phyloP scores from a whole-genome alignment of 2,888 invertebrate species.

The Synanthedon andrenaeformis region DNA sequence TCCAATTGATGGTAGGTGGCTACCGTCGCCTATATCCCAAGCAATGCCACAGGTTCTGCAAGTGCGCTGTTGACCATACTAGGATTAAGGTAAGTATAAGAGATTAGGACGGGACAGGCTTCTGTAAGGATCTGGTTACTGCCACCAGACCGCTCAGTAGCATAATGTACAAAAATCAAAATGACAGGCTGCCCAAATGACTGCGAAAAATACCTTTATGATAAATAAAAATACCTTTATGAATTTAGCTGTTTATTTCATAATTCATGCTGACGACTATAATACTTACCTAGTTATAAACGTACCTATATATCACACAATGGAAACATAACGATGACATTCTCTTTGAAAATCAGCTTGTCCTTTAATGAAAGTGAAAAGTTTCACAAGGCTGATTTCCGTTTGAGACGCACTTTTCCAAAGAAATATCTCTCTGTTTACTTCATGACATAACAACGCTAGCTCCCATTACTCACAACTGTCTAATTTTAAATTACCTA shows the following conservation, averaged over 20 bases:
- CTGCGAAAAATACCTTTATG: too few species aligned
- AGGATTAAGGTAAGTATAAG: too few species aligned
- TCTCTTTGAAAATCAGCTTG: conserved; percentile 7
- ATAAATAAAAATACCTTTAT: conserved; percentile 3
- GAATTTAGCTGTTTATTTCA: conserved; percentile 48
- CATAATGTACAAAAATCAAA: too few species aligned
- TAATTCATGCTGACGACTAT: conserved; percentile 65
- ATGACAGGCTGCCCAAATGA: too few species aligned
- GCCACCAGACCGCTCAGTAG: too few species aligned
- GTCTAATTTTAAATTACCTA: conserved; percentile 45
- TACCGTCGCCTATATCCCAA: too few species aligned
- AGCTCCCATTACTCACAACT: conserved; percentile 58
- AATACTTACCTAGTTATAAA: conserved; percentile 53
- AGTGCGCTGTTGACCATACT: too few species aligned
- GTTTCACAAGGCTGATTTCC: background rate
- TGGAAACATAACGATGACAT: conserved; percentile 46
- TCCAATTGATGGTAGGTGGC: too few species aligned
- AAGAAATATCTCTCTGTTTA: conserved; percentile 32
- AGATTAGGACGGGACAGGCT: too few species aligned
- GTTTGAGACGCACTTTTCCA: background rate
- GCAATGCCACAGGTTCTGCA: too few species aligned
- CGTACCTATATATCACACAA: conserved; percentile 63
- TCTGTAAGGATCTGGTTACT: too few species aligned
- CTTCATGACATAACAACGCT: conserved; percentile 60
- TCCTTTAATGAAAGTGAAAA: conserved; percentile 2